A percentile compares a stretch with the other conserved stretches of the same genome.
Evolutionary conservation across 2,888 invertebrate species (phyloP).

Genomic region (Drosophila mayaguana): DNA sequence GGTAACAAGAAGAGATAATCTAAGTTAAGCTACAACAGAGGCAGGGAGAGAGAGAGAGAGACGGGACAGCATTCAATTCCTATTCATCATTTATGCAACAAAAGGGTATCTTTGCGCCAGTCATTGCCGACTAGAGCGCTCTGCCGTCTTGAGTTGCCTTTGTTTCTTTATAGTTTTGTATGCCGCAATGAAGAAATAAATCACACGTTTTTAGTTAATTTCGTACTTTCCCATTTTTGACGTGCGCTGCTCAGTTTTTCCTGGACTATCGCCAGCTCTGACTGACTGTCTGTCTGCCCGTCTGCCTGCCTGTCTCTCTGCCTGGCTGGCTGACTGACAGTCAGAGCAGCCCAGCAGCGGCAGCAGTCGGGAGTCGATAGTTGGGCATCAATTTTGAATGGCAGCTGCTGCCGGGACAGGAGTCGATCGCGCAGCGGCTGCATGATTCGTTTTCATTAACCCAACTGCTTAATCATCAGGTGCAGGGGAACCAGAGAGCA

Average conservation of each 20-base stretch:
- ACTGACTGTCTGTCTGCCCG: slow-evolving; percentile 1
- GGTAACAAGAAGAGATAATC: neutral
- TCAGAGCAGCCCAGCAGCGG: slow-evolving; percentile 24
- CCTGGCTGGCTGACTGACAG: slow-evolving; percentile 12
- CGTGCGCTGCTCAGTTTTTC: slow-evolving; percentile 73
- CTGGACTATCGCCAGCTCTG: slow-evolving; percentile 54
- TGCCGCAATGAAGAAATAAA: slow-evolving; percentile 76
- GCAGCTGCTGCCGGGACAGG: slow-evolving; percentile 52
- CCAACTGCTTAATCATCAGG: slow-evolving; percentile 78
- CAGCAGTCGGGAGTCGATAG: slow-evolving; percentile 33
- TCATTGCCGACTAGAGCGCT: neutral
- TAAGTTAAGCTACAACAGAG: neutral
- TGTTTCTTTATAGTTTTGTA: slow-evolving; percentile 32
- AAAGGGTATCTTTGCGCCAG: neutral
- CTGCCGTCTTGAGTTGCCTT: slow-evolving; percentile 3
- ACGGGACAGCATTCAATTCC: too few relatives aligned
- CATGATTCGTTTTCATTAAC: slow-evolving; percentile 80
- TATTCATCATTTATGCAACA: neutral
- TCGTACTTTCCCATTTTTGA: slow-evolving; percentile 79
- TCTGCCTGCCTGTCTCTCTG: neutral
- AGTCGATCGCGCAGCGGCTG: slow-evolving; percentile 46
- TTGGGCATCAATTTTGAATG: slow-evolving; percentile 49
- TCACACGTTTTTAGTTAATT: slow-evolving; percentile 78
- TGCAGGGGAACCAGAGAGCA: slow-evolving; percentile 28
- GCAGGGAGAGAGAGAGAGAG: too few relatives aligned